Percentiles rank a stretch among this genome's conserved stretches.
phyloP scores from a whole-genome alignment of 37 sponge, comb jelly and placozoan genomes.

The Haliclona indistincta region DNA sequence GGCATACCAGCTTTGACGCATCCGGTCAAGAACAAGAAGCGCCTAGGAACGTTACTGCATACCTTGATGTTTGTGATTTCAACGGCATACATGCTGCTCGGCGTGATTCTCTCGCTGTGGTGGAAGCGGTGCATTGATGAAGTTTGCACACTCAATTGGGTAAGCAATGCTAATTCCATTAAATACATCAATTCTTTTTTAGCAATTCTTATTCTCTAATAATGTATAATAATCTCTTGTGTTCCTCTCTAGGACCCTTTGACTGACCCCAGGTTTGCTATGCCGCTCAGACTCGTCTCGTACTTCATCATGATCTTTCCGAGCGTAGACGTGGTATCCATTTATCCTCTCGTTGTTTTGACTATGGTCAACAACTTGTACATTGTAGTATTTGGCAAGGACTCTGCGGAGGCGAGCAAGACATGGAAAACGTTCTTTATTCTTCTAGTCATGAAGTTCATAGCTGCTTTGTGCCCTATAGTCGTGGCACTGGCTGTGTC shows the following conservation, averaged over 20 bases:
- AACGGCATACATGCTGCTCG: constrained; percentile 64
- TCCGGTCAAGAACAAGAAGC: constrained; percentile 69
- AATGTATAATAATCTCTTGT: too few species aligned
- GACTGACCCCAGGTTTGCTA: not conserved
- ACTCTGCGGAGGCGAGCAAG: constrained; percentile 13
- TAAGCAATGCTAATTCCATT: too few species aligned
- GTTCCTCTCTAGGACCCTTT: constrained; percentile 36
- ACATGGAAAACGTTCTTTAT: constrained; percentile 21
- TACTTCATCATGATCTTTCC: constrained; percentile 85
- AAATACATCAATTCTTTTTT: too few species aligned
- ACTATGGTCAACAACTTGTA: constrained; percentile 79
- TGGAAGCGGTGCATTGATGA: constrained; percentile 63
- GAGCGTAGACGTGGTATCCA: constrained; percentile 77
- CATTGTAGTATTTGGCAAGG: constrained; percentile 46
- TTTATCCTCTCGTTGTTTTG: constrained; percentile 61
- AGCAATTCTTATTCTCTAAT: too few species aligned
- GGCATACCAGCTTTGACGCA: constrained; percentile 77
- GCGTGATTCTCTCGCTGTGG: constrained; percentile 74
- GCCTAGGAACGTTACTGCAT: constrained; percentile 46
- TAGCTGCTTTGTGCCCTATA: constrained; percentile 57
- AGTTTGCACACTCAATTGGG: constrained; percentile 82
- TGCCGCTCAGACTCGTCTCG: constrained; percentile 47
- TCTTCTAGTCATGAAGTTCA: constrained; percentile 38
- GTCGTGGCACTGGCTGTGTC: constrained; percentile 69
- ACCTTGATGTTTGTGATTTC: constrained; percentile 46